phyloP scores from a whole-genome alignment of 2,113 vertebrate species.

The Pongo pygmaeus region DNA sequence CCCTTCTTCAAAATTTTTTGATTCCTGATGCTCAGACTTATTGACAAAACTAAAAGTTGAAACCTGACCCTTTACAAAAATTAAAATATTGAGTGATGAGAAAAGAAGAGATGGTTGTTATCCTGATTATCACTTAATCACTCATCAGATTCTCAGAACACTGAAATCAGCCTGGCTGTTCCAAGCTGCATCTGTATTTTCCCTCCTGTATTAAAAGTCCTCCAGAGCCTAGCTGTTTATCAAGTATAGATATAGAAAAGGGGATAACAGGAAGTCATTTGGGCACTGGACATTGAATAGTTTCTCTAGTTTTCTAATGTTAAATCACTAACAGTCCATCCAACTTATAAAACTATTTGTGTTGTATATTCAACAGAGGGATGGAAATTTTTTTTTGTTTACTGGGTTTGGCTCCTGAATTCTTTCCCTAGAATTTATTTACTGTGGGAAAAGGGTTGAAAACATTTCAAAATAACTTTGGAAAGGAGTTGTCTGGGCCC shows the following conservation, averaged over 20 bases:
- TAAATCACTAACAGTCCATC: background rate
- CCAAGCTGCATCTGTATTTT: background rate
- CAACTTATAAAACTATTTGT: background rate
- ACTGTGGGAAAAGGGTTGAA: conserved; percentile 47
- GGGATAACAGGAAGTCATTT: background rate
- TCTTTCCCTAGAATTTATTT: conserved; percentile 41
- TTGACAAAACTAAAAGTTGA: background rate
- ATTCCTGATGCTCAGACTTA: background rate
- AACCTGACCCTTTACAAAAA: conserved; percentile 17
- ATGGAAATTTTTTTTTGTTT: background rate
- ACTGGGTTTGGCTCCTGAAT: conserved; percentile 51
- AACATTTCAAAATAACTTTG: conserved; percentile 53
- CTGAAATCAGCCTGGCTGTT: background rate
- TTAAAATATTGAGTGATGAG: background rate
- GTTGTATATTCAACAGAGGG: background rate
- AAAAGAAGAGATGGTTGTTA: background rate
- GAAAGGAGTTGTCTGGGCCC: background rate
- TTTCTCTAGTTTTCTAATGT: conserved; percentile 21
- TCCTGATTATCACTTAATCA: background rate
- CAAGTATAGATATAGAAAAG: background rate
- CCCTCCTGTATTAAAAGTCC: background rate
- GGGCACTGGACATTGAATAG: background rate
- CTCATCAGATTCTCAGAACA: background rate
- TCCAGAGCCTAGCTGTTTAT: background rate
- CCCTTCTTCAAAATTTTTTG: background rate